phyloP scores from a whole-genome alignment of 2,113 vertebrate genomes.

The Corapipo altera region DNA sequence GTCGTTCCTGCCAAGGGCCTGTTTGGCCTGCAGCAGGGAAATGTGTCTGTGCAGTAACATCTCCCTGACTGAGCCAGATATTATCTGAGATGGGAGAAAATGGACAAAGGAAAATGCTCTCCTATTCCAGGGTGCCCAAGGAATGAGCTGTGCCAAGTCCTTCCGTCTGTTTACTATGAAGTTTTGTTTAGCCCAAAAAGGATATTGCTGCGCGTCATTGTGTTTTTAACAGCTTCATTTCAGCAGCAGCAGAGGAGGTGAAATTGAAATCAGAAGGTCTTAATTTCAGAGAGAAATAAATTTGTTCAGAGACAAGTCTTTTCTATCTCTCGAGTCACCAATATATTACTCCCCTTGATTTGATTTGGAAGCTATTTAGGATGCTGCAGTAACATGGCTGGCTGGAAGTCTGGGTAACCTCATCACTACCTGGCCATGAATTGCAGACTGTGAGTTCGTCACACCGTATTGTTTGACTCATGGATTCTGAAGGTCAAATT shows the following conservation, averaged over 20 bases:
- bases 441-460: not conserved
- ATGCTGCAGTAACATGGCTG: not conserved
- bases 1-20: not conserved
- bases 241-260: not conserved
- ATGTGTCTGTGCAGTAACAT: not conserved
- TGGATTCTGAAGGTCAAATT: not conserved
- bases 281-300: constrained; percentile 22
- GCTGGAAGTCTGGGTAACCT: not conserved
- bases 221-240: constrained; percentile 11
- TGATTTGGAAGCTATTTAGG: constrained; percentile 49
- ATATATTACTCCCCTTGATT: constrained; percentile 28
- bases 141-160: not conserved
- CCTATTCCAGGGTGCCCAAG: not conserved
- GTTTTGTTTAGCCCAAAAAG: not conserved
- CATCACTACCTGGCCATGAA: not conserved
- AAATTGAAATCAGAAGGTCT: constrained; percentile 53
- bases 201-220: rapidly evolving
- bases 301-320: constrained; percentile 6
- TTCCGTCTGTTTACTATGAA: not conserved
- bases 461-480: not conserved
- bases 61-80: not conserved
- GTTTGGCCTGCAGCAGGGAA: not conserved
- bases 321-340: constrained; percentile 2
- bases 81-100: not conserved
- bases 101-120: not conserved